These are phyloP conservation scores for Watsonalla binaria DNA, from an alignment of 2,888 invertebrate species.

Conservation along the genomic window DNA sequence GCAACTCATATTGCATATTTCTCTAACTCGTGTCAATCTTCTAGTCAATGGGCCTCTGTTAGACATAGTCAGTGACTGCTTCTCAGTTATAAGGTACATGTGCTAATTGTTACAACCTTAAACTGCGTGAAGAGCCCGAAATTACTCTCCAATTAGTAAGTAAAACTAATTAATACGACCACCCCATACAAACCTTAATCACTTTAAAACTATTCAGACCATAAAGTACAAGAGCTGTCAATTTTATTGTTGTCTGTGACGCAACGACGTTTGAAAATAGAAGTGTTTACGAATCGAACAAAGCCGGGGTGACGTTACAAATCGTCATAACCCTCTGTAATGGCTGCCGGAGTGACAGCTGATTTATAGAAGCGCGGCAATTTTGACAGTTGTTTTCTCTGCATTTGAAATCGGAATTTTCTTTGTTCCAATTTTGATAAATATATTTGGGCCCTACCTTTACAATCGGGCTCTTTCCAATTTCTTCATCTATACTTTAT, in stretches of 20 bases:
- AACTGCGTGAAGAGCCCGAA: no score
- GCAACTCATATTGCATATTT: no score
- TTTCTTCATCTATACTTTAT: no score
- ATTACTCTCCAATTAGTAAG: no score
- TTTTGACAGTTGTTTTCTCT: slow-evolving; percentile 13
- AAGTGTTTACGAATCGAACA: slow-evolving; percentile 36
- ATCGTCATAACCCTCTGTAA: slow-evolving; percentile 52
- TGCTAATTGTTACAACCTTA: no score
- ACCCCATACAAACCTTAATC: neutral
- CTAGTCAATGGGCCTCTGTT: no score
- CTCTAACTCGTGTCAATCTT: no score
- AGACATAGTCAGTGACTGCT: no score
- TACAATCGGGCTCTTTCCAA: no score
- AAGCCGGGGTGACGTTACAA: slow-evolving; percentile 42
- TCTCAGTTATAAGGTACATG: no score
- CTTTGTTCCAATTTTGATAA: neutral
- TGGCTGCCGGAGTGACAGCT: slow-evolving; percentile 38
- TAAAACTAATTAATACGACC: neutral
- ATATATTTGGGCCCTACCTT: no score
- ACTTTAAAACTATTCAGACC: neutral
- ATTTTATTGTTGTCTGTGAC: neutral
- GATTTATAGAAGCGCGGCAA: slow-evolving; percentile 34
- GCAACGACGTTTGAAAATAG: slow-evolving; percentile 31
- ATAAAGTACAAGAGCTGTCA: neutral
- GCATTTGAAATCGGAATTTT: neutral